phyloP scores from a whole-genome alignment of 2,113 vertebrate species.

The Perccottus glenii region DNA sequence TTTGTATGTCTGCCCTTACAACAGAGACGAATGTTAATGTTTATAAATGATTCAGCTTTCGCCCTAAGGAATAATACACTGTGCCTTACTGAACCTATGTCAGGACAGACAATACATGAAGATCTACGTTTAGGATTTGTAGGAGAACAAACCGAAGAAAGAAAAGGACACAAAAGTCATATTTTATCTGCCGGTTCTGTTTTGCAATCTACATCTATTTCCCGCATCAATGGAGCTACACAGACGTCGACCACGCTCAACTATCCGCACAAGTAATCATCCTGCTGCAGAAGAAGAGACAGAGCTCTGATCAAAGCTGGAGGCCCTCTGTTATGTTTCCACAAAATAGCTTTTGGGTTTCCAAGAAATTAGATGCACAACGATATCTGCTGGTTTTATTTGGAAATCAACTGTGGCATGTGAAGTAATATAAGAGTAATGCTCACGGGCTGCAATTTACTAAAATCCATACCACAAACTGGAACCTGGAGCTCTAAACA shows the following conservation, averaged over 20 bases:
- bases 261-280: constrained; percentile 50
- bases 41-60: constrained; percentile 37
- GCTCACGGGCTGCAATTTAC: no score
- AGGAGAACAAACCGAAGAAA: background rate
- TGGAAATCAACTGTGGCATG: background rate
- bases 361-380: background rate
- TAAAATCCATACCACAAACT: no score
- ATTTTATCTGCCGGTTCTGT: background rate
- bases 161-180: background rate
- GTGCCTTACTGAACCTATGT: constrained; percentile 68
- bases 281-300: constrained; percentile 15
- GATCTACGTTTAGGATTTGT: background rate
- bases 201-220: background rate
- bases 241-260: background rate
- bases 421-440: constrained; percentile 1
- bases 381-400: background rate
- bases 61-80: constrained; percentile 55
- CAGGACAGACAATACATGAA: constrained; percentile 21
- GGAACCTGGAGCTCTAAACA: no score
- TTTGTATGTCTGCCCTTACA: constrained; percentile 27
- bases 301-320: constrained; percentile 23
- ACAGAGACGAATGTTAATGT: constrained; percentile 54
- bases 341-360: background rate
- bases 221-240: background rate
- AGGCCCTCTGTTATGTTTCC: constrained; percentile 6